These are phyloP conservation scores for Micropoecilia bifurca DNA, from an alignment of 2,797 vertebrate genomes.

Conservation along the genomic window DNA sequence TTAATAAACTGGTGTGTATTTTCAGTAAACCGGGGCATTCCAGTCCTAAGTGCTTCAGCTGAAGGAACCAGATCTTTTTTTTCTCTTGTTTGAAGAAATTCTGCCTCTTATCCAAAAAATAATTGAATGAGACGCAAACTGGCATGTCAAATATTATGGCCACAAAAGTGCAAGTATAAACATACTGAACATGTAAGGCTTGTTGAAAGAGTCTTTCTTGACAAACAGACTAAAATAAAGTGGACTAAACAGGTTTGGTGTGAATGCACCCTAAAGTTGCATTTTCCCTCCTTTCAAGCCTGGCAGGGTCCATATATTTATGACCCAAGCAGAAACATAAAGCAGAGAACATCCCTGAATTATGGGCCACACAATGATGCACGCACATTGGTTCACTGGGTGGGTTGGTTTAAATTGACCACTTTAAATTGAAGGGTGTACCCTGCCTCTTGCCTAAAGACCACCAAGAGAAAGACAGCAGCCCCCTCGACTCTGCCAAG, in stretches of 20 bases:
- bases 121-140: not conserved
- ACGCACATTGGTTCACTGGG: not conserved
- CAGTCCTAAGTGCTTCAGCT: not conserved
- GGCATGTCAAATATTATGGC: not conserved
- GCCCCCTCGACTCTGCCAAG: not conserved
- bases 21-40: not conserved
- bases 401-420: not conserved
- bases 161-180: not conserved
- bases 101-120: not conserved
- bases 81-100: not conserved
- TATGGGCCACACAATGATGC: not conserved
- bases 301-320: not conserved
- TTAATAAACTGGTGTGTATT: not conserved
- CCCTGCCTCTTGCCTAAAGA: not conserved
- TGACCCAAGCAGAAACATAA: not conserved
- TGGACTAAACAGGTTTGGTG: too few relatives aligned
- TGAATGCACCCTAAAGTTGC: too few relatives aligned
- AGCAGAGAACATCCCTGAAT: not conserved
- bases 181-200: not conserved
- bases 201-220: not conserved
- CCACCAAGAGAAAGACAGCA: not conserved
- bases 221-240: too few relatives aligned
- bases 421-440: not conserved
- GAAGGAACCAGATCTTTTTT: not conserved
- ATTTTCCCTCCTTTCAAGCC: not conserved